Evolutionary conservation across 1,140 invertebrate species (phyloP), one percentile per base, ranked within the genome.

Genomic region (Pteromalus puparum): DNA sequence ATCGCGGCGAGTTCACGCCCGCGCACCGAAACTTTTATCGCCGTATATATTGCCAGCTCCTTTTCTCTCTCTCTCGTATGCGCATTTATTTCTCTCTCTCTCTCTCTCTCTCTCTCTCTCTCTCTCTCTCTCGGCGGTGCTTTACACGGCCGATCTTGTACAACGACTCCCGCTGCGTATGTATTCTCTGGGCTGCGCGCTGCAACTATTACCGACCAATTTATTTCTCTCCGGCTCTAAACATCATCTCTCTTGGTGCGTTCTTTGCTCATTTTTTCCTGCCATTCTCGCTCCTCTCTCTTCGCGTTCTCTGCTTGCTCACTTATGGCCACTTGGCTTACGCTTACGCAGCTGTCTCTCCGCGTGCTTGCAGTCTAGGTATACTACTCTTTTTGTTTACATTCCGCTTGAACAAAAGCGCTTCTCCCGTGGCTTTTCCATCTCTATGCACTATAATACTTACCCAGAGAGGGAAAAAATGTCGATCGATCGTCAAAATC

Each of bases 151-250:
- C 53, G 53, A n/a, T 61, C 53, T 61, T 61, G 53, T 61, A 61
- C 38, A 42, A 42, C 38, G 38, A 61, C 53, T 61, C 53, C 53
- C 53, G 53, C 53, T 61, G 53, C 53, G 53, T n/a, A 18, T 7
- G 18, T 61, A 61, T 61, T 61, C 53, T 61, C 53, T 5, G 30
- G 30, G 30, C 30, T 34, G 30, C 6, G 6, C 21, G 21, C 21
- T 21, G 30, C 73, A 42, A 30, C 76, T 67, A 78, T 78, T 78
- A 78, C 76, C 28, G 61, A 78, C 76, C 76, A 78, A 53, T 78
- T 78, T 78, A 78, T 78, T 67, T 67, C 76, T 28, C 48, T 67
- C 53, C 26, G 28, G 12, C 30, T 73, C 30, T 73, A 34, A 28
- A n/a, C 46, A 46, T 48, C 42, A 28, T 78, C 53, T 48, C 42